Percentiles rank a stretch among this genome's conserved stretches.
phyloP scores from a whole-genome alignment of 2,888 invertebrate species.

The Ptychoptera albimana region DNA sequence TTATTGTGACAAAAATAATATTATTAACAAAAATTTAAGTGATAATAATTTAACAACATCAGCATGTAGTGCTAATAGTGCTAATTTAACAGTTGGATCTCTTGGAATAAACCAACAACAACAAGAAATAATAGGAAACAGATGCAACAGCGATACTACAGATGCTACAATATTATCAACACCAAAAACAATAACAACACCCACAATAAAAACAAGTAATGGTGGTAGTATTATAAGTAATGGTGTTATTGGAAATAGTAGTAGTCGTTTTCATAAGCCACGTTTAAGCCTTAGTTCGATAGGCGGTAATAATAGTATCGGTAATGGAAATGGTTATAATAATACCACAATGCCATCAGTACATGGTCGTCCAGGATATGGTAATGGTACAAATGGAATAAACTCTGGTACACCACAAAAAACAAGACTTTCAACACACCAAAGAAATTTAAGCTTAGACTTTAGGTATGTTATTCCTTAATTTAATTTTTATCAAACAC shows the following conservation, averaged over 20 bases:
- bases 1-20: too few species aligned
- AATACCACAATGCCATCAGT: constrained; percentile 30
- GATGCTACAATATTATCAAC: constrained; percentile 17
- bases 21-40: constrained; percentile 16
- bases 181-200: constrained; percentile 25
- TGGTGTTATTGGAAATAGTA: constrained; percentile 7
- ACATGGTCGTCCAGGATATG: constrained; percentile 22
- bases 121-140: too few species aligned
- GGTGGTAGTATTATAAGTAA: not conserved
- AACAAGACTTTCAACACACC: constrained; percentile 40
- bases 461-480: constrained; percentile 58
- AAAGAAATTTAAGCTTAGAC: constrained; percentile 77
- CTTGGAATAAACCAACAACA: too few species aligned
- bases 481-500: not conserved
- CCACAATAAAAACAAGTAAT: constrained; percentile 1
- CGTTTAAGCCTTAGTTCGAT: constrained; percentile 23
- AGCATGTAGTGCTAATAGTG: constrained; percentile 1
- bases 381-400: constrained; percentile 13
- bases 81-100: constrained; percentile 1
- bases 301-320: constrained; percentile 12
- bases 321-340: constrained; percentile 1
- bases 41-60: constrained; percentile 6
- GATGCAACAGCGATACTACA: not conserved
- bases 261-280: constrained; percentile 26
- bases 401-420: constrained; percentile 17